Percentiles rank a stretch among this genome's conserved stretches.
Evolutionary conservation across 2,888 invertebrate species (phyloP).

Genomic region (Pandemis cinnamomeana): DNA sequence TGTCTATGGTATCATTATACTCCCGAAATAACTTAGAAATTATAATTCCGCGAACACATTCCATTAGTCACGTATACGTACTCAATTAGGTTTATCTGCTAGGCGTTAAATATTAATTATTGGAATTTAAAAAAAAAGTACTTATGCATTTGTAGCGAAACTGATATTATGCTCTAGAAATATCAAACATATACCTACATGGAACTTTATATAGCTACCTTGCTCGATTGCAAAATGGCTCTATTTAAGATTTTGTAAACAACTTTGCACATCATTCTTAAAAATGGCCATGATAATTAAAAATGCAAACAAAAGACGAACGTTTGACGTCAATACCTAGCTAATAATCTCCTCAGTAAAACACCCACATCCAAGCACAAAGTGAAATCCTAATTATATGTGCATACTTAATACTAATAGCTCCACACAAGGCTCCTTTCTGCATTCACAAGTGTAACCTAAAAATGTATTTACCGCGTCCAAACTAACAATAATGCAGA

Average conservation of each 20-base stretch:
- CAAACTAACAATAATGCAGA: conserved; percentile 36
- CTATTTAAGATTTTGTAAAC: background rate
- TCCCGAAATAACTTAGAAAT: conserved; percentile 16
- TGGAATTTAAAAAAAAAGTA: background rate
- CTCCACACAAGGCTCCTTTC: conserved; percentile 25
- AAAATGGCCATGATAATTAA: conserved; percentile 24
- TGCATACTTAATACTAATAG: conserved; percentile 37
- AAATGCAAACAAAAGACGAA: conserved; percentile 8
- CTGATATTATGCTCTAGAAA: too few species aligned
- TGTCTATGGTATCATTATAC: conserved; percentile 4
- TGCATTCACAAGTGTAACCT: conserved; percentile 39
- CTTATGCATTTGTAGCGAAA: background rate
- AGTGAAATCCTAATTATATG: conserved; percentile 32
- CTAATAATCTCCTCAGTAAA: conserved; percentile 30
- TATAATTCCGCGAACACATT: conserved; percentile 4
- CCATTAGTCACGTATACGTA: background rate
- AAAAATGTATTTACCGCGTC: conserved; percentile 31
- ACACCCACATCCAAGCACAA: conserved; percentile 30
- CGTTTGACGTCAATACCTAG: conserved; percentile 25
- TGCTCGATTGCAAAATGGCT: background rate
- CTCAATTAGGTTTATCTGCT: background rate
- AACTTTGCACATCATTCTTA: background rate
- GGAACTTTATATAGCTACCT: too few species aligned
- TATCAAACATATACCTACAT: too few species aligned
- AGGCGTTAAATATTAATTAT: background rate